phyloP scores from a whole-genome alignment of 2,888 invertebrate genomes.

The Gisinianus flammeolus region DNA sequence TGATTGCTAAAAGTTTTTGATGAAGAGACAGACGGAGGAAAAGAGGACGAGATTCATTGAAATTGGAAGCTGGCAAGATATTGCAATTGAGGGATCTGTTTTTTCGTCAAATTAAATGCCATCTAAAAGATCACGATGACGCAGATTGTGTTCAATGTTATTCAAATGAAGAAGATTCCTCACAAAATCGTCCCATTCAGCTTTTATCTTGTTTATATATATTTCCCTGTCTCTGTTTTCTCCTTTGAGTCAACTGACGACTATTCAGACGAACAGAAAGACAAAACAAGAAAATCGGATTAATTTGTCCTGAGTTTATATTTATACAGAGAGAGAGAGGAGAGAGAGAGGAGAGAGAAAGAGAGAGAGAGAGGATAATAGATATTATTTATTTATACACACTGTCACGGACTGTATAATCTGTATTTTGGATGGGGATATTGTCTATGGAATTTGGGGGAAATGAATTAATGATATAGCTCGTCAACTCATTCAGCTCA shows the following conservation, averaged over 20 bases:
- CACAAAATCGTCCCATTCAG: not conserved
- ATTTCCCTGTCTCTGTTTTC: not conserved
- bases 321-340: not conserved
- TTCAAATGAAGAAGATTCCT: not conserved
- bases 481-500: no score
- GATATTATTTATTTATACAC: no score
- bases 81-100: not conserved
- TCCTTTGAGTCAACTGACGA: no score
- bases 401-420: no score
- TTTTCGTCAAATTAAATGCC: not conserved
- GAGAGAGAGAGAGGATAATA: no score
- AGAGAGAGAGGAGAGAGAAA: no score
- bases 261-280: no score
- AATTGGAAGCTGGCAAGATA: not conserved
- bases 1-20: constrained; percentile 5
- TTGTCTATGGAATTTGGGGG: no score
- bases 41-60: not conserved
- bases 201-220: not conserved
- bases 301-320: no score
- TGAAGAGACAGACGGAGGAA: not conserved
- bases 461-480: no score
- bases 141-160: not conserved
- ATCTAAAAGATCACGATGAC: not conserved
- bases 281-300: no score
- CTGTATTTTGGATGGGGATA: no score